A percentile compares a stretch with the other conserved stretches of the same genome.
Evolutionary conservation across 2,888 invertebrate genomes (phyloP).

Genomic region (Sturmia bella): DNA sequence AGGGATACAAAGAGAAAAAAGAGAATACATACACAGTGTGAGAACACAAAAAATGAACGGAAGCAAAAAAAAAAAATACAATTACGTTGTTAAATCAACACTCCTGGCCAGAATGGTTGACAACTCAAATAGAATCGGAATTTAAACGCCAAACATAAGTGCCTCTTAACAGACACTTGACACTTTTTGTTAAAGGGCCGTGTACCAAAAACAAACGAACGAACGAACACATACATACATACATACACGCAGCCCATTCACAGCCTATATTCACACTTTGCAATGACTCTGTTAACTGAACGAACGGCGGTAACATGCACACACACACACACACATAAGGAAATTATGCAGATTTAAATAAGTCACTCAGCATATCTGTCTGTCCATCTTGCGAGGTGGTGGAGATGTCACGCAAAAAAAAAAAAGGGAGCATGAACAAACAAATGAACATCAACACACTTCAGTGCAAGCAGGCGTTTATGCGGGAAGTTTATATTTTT

Average conservation of each 20-base stretch:
- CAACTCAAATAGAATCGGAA: conserved; percentile 72
- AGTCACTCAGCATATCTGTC: conserved; percentile 66
- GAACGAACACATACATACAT: conserved; percentile 13
- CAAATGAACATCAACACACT: conserved; percentile 55
- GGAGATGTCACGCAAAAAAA: conserved; percentile 42
- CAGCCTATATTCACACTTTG: conserved; percentile 64
- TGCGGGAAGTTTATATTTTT: conserved; percentile 42
- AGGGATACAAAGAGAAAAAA: conserved; percentile 12
- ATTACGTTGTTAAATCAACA: conserved; percentile 68
- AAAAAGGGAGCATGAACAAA: conserved; percentile 40
- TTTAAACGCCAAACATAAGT: conserved; percentile 70
- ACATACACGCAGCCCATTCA: conserved; percentile 32
- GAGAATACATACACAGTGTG: too few species aligned
- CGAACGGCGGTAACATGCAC: too few species aligned
- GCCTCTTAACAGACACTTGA: conserved; percentile 77
- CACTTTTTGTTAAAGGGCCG: conserved; percentile 72
- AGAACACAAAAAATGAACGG: conserved; percentile 18
- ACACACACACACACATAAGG: conserved; percentile 60
- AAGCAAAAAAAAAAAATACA: conserved; percentile 27
- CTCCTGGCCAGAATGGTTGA: conserved; percentile 68
- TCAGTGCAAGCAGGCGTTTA: conserved; percentile 12
- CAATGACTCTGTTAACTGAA: conserved; percentile 30
- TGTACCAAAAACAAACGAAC: conserved; percentile 43
- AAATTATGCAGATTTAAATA: conserved; percentile 77
- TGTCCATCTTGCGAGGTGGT: conserved; percentile 32